Conservation (phyloP, 2,888 invertebrate species). For the Anthrax anthrax region DNA sequence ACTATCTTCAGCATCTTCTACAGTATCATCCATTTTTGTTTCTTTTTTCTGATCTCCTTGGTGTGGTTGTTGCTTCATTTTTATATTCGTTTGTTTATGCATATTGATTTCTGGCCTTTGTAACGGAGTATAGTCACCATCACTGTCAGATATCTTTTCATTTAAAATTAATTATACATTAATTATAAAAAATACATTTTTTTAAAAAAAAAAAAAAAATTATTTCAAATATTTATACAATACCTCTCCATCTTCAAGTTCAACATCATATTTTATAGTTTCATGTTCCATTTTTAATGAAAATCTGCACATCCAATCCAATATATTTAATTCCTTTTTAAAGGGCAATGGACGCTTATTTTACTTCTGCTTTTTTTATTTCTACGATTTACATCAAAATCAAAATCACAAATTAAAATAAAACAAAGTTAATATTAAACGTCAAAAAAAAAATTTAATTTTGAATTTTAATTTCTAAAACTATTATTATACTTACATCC, state of each 20-base stretch:
- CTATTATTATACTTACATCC: too few species aligned
- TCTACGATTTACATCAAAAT: too few species aligned
- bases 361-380: too few species aligned
- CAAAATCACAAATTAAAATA: too few species aligned
- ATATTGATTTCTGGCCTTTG: conserved; percentile 20
- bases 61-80: not conserved
- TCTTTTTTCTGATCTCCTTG: not conserved
- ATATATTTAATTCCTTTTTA: not conserved
- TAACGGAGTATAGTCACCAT: conserved; percentile 30
- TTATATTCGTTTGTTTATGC: conserved; percentile 3
- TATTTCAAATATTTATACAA: too few species aligned
- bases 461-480: too few species aligned
- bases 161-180: not conserved
- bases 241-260: conserved; percentile 55
- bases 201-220: not conserved
- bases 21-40: conserved; percentile 13
- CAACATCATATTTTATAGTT: conserved; percentile 41
- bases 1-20: conserved; percentile 18
- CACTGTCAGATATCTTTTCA: conserved; percentile 25
- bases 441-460: too few species aligned
- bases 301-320: not conserved
- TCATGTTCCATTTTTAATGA: conserved; percentile 40
- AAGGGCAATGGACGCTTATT: too few species aligned
- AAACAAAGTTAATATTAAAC: too few species aligned
- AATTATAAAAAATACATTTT: not conserved